phyloP scores from a whole-genome alignment of 2,113 vertebrate genomes.

The Meriones unguiculatus region DNA sequence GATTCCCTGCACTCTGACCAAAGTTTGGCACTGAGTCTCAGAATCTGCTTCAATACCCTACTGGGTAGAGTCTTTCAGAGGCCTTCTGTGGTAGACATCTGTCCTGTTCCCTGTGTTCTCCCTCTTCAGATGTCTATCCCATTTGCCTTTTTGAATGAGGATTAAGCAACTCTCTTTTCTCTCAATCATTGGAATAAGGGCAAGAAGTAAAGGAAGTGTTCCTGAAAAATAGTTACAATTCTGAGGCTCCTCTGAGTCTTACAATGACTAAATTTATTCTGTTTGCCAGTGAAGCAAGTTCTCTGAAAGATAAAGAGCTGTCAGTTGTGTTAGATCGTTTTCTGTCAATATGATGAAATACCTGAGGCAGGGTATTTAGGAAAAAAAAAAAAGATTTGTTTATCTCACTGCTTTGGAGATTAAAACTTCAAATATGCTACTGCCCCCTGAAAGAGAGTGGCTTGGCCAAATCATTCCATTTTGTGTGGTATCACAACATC shows the following conservation, averaged over 20 bases:
- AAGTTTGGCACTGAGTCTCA: no score
- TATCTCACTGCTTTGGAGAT: neutral
- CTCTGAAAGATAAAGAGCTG: neutral
- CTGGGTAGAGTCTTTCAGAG: no score
- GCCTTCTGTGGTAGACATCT: no score
- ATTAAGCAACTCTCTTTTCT: neutral
- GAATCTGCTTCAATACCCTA: no score
- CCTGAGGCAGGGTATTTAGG: neutral
- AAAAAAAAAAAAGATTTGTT: neutral
- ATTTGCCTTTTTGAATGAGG: no score
- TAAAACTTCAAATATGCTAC: neutral
- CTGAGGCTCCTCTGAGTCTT: neutral
- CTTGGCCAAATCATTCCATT: no score
- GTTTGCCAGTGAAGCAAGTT: conserved; percentile 1
- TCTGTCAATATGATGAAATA: neutral
- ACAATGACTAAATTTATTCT: neutral
- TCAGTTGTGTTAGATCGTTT: neutral
- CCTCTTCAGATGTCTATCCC: no score
- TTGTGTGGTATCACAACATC: neutral
- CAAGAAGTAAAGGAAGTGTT: neutral
- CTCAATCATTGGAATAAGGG: neutral
- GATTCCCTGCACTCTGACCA: no score
- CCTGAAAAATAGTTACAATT: neutral
- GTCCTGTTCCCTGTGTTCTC: no score
- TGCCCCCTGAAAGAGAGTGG: rapidly evolving